Percentiles rank a stretch among this genome's conserved stretches.
These are phyloP conservation scores for Temnothorax curvispinosus DNA, from an alignment of 1,140 invertebrate genomes.

Conservation along the genomic window DNA sequence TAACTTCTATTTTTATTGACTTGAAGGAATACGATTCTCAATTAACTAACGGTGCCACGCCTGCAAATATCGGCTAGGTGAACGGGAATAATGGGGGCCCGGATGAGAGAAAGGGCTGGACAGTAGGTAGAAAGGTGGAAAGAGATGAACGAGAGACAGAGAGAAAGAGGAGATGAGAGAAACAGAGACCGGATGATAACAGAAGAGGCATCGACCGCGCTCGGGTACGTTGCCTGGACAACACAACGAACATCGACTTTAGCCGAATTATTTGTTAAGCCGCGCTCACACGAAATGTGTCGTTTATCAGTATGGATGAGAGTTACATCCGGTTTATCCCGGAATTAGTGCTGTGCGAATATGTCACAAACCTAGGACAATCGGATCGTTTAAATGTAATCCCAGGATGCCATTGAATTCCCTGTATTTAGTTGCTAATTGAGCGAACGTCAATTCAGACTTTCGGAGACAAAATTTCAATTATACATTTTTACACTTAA, in stretches of 20 bases:
- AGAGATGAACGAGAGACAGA: conserved; percentile 43
- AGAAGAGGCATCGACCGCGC: conserved; percentile 74
- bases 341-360: conserved; percentile 44
- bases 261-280: conserved; percentile 72
- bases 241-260: conserved; percentile 69
- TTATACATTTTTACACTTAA: neutral
- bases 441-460: conserved; percentile 2
- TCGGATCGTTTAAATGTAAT: conserved; percentile 41
- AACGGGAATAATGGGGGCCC: conserved; percentile 36
- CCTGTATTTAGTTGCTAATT: conserved; percentile 29
- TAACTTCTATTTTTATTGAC: neutral
- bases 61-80: conserved; percentile 38
- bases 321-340: conserved; percentile 50
- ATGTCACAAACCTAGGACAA: conserved; percentile 21
- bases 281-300: conserved; percentile 45
- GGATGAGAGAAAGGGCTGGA: conserved; percentile 13
- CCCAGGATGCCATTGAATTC: conserved; percentile 16
- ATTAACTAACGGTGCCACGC: conserved; percentile 48
- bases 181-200: conserved; percentile 68
- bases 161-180: conserved; percentile 25
- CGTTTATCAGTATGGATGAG: conserved; percentile 41
- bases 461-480: neutral
- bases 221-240: conserved; percentile 71
- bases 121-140: conserved; percentile 33
- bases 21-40: neutral